Percentiles rank a stretch among this genome's conserved stretches.
phyloP scores from a whole-genome alignment of 30 jellyfish, hydroid and myxozoan genomes.

The Hydra vulgaris region DNA sequence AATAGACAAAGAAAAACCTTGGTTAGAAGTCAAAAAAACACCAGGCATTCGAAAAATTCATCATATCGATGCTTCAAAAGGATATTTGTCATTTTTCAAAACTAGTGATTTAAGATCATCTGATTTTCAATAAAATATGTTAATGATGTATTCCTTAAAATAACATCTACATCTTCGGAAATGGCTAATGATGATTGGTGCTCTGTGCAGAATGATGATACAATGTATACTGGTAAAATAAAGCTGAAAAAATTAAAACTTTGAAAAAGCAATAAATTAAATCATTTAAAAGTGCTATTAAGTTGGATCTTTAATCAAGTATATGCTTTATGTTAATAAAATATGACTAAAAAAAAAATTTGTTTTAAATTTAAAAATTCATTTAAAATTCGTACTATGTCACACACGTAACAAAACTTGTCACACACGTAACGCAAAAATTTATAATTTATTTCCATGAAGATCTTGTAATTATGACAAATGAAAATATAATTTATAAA shows the following conservation, averaged over 20 bases:
- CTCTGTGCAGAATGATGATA: too few species aligned
- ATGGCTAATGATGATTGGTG: too few species aligned
- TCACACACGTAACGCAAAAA: neutral
- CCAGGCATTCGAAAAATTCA: neutral
- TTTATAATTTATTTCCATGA: neutral
- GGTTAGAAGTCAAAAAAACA: neutral
- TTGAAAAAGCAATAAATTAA: neutral
- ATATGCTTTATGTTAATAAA: neutral
- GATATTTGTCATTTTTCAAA: neutral
- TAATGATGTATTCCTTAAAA: neutral
- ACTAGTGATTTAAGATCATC: neutral
- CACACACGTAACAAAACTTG: neutral
- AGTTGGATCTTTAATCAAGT: neutral
- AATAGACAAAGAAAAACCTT: neutral
- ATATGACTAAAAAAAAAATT: neutral
- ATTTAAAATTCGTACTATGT: neutral
- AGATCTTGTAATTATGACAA: neutral
- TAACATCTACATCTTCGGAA: neutral
- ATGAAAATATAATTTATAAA: neutral
- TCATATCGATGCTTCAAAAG: neutral
- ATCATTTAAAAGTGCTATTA: neutral
- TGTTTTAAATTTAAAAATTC: too few species aligned
- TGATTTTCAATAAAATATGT: neutral
- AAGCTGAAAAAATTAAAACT: neutral
- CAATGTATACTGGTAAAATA: neutral